These are phyloP conservation scores for Pogonocherus hispidulus DNA, from an alignment of 2,888 invertebrate genomes.

Conservation along the genomic window DNA sequence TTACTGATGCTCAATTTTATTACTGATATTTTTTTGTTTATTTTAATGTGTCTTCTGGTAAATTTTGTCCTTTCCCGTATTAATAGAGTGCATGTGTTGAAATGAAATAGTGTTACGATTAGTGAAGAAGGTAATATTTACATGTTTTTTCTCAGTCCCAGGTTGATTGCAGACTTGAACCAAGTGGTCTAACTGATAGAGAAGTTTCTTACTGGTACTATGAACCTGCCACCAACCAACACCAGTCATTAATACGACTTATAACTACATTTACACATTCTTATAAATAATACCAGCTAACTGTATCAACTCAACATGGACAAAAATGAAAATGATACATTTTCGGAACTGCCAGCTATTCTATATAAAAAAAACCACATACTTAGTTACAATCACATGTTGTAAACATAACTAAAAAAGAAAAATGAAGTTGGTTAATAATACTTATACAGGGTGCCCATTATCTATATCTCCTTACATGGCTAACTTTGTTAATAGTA, in stretches of 20 bases:
- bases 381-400: no score
- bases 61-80: neutral
- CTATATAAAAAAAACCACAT: no score
- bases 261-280: constrained; percentile 21
- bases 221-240: constrained; percentile 80
- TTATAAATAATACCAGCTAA: constrained; percentile 11
- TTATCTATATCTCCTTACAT: no score
- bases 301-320: neutral
- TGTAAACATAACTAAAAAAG: no score
- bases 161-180: constrained; percentile 97
- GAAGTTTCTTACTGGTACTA: constrained; percentile 95
- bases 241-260: constrained; percentile 50
- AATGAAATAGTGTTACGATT: constrained; percentile 32
- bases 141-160: constrained; percentile 84
- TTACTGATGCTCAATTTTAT: no score
- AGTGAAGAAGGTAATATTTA: constrained; percentile 68
- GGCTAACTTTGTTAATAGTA: no score
- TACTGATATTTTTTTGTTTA: no score
- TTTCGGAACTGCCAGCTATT: no score
- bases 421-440: no score
- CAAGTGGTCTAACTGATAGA: constrained; percentile 95
- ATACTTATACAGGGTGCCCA: no score
- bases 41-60: no score
- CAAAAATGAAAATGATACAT: neutral
- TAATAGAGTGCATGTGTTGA: constrained; percentile 23